phyloP scores from a whole-genome alignment of 2,888 invertebrate species.

The Dioctria linearis region DNA sequence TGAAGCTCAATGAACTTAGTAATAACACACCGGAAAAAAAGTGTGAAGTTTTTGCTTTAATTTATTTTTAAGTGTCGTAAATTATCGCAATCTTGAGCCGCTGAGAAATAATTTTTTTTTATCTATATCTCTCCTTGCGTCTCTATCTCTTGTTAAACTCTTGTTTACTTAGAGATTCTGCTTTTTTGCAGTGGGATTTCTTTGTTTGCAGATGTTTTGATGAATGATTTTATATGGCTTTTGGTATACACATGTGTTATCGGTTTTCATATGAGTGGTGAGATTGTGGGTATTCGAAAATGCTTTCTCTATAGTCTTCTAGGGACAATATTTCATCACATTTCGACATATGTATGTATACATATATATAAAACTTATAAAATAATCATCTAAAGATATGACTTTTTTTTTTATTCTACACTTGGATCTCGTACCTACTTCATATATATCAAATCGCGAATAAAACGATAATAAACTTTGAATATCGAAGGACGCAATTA shows the following conservation, averaged over 20 bases:
- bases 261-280: slow-evolving; percentile 15
- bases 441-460: too few relatives aligned
- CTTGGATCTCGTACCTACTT: too few relatives aligned
- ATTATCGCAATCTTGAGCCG: slow-evolving; percentile 7
- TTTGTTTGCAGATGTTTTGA: slow-evolving; percentile 22
- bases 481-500: too few relatives aligned
- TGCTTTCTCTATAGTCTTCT: slow-evolving; percentile 1
- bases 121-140: too few relatives aligned
- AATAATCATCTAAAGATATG: slow-evolving; percentile 15
- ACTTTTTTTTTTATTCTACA: too few relatives aligned
- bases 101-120: too few relatives aligned
- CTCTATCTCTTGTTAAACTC: too few relatives aligned
- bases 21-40: slow-evolving; percentile 30
- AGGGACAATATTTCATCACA: neutral
- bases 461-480: too few relatives aligned
- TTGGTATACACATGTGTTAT: slow-evolving; percentile 28
- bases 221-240: neutral
- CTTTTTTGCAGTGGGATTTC: slow-evolving; percentile 6
- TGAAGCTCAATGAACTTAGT: slow-evolving; percentile 32
- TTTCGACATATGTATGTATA: neutral
- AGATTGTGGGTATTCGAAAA: neutral
- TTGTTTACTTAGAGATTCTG: neutral
- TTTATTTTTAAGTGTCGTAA: slow-evolving; percentile 20
- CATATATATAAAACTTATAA: neutral
- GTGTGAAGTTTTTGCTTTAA: slow-evolving; percentile 5